Base-by-base conservation (phyloP, 2,797 vertebrate species). In the Coilia nasus region DNA sequence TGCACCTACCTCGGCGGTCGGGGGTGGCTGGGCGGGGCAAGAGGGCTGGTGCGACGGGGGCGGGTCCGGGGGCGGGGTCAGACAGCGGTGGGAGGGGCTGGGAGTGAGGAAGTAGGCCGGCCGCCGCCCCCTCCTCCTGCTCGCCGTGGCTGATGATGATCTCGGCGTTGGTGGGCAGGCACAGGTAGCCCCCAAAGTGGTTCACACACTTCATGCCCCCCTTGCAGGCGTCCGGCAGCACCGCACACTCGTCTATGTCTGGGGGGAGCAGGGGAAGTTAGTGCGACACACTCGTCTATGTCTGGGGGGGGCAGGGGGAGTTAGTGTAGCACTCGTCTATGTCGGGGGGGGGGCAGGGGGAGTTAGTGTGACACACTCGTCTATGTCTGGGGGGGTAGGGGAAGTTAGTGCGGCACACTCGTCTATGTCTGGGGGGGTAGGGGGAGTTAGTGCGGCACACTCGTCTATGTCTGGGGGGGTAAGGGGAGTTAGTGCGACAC, bases 121-220 rank as follows among this genome's bases (percentile, higher is more conserved):
- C 64, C 64, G 31, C 35, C 2, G 35, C 35, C 35, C 35, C 35
- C 35, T 5, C 35, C 6, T 78, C 25, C 4, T 84, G 85, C 56
- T 86, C 85, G 14, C 85, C 85, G 1, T 87, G 88, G 87, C 96
- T 97, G 90, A 96, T 93, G 89, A 96, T 95, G 92, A 97, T 97
- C 91, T 96, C 94, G 19, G 96, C 96, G 88, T 94, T 96, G 93
- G 95, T 96, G 59, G 96, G 96, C 89, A 97, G 94, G 91, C 96
- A 97, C 88, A 97, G 95, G 89, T 97, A 97, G 92, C 96, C 96
- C 91, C 96, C 96, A 86, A 94, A 97, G 90, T 97, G 96, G 91
- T 97, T 97, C 91, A 96, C 95, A 82, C 96, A 97, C 93, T 96
- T 96, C 96, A 97, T 97, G 83, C 96, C 96, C 89, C 96, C 96